phyloP scores from a whole-genome alignment of 2,888 invertebrate species.

The Caenorhabditis sp. region DNA sequence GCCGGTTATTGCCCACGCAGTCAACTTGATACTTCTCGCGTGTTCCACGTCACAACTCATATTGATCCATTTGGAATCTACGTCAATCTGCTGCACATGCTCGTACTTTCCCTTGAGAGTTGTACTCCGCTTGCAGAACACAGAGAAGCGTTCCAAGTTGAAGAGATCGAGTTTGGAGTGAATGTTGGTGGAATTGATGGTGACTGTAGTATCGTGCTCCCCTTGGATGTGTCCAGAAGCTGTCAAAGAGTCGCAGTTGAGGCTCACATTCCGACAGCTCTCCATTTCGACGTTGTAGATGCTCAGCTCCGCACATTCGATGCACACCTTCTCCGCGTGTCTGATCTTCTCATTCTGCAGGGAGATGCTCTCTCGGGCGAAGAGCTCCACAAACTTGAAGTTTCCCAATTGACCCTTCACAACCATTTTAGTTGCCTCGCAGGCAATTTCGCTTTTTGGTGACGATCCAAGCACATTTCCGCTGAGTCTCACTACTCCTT shows the following conservation, averaged over 20 bases:
- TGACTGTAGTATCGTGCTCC: conserved; percentile 18
- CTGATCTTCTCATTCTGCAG: conserved; percentile 53
- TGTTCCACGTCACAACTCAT: conserved; percentile 22
- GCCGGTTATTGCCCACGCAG: conserved; percentile 43
- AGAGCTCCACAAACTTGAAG: conserved; percentile 64
- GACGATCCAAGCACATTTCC: conserved; percentile 63
- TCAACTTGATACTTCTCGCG: conserved; percentile 4
- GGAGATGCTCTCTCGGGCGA: conserved; percentile 57
- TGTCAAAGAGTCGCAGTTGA: conserved; percentile 56
- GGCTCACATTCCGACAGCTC: conserved; percentile 47
- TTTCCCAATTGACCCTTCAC: conserved; percentile 61
- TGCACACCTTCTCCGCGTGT: conserved; percentile 52
- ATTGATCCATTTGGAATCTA: conserved; percentile 59
- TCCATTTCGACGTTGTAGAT: conserved; percentile 55
- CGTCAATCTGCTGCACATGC: conserved; percentile 33
- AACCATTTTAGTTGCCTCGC: conserved; percentile 53
- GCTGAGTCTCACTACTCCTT: conserved; percentile 41
- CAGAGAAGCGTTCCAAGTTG: conserved; percentile 35
- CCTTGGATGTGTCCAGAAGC: conserved; percentile 45
- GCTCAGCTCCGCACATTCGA: conserved; percentile 59
- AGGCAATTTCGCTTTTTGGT: conserved; percentile 54
- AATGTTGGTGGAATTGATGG: conserved; percentile 47
- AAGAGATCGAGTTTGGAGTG: conserved; percentile 39
- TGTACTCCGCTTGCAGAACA: conserved; percentile 47
- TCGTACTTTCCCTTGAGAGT: conserved; percentile 36